Conservation (phyloP, 1,140 invertebrate species). For the Drosophila leontia region DNA sequence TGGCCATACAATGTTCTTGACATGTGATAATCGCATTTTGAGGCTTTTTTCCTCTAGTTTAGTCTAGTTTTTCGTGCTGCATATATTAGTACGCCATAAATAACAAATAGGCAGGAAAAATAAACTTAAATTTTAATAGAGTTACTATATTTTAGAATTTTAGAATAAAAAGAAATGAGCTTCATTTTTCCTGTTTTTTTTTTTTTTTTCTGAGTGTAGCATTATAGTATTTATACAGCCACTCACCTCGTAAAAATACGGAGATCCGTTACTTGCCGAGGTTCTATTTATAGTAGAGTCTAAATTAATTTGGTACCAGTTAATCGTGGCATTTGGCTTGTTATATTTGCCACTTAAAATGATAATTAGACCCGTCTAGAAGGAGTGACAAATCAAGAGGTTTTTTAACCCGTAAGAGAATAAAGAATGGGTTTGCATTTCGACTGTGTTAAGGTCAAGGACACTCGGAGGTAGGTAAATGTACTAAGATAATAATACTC, state of each 20-base stretch:
- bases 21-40: no score
- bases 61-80: no score
- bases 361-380: conserved; percentile 14
- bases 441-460: conserved; percentile 25
- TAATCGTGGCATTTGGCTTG: conserved; percentile 9
- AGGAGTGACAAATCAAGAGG: conserved; percentile 16
- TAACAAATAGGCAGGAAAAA: no score
- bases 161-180: no score
- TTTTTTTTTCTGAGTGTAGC: no score
- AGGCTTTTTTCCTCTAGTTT: no score
- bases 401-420: conserved; percentile 5
- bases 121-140: no score
- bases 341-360: conserved; percentile 20
- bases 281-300: conserved; percentile 15
- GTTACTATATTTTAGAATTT: no score
- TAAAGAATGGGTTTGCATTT: neutral
- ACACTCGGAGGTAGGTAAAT: neutral
- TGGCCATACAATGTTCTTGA: no score
- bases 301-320: conserved; percentile 16
- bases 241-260: neutral
- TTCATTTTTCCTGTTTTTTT: no score
- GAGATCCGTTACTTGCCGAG: conserved; percentile 15
- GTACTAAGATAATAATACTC: neutral
- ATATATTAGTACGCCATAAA: no score
- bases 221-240: conserved; percentile 2